Base-by-base conservation (phyloP, 2,113 vertebrate genomes). In the Erythrolamprus reginae region DNA sequence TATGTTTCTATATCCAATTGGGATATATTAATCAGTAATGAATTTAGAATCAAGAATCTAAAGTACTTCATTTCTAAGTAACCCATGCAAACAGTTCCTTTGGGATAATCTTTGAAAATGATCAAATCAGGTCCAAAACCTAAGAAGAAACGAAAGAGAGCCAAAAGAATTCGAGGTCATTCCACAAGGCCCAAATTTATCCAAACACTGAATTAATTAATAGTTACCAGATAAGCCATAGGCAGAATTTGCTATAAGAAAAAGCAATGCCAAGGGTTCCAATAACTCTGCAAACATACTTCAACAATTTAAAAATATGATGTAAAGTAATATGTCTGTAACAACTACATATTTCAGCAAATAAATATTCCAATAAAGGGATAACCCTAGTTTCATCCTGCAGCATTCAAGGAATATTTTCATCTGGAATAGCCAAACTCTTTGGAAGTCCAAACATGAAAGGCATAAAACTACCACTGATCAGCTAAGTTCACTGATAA, bases 381-480 rank as follows among this genome's bases (percentile, higher is more conserved):
- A 94, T 94, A 95, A 93, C 21, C 92, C 90, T 52, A 77, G 85
- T 17, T 50, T 90, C 94, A 15, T 45, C 91, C 95, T 95, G 82
- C 89, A 94, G 94, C 12, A 88, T 92, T 95, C 92, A 88, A 93
- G 82, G 92, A 96, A 95, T 96, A 96, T 95, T 77, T 91, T 94
- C 95, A 96, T 93, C 95, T 91, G 89, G 93, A 94, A 92, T 47
- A 96, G 95, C 92, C 95, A 95, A 93, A 93, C 94, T 93, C 91
- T 77, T 94, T 97, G 97, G 97, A 50, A 94, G 96, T 97, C 96
- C 97, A 96, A 97, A 97, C 96, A 96, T 2, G 93, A 96, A 97
- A 97, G 97, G 97, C 98, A 98, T 98, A 98, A 98, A 97, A 97
- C 96, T 92, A 96, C 97, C 95, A 96, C 96, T 97, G 98, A 98